Percentiles rank a stretch among this genome's conserved stretches.
Conservation (phyloP, 2,113 vertebrate genomes). For the Falco punctatus region DNA sequence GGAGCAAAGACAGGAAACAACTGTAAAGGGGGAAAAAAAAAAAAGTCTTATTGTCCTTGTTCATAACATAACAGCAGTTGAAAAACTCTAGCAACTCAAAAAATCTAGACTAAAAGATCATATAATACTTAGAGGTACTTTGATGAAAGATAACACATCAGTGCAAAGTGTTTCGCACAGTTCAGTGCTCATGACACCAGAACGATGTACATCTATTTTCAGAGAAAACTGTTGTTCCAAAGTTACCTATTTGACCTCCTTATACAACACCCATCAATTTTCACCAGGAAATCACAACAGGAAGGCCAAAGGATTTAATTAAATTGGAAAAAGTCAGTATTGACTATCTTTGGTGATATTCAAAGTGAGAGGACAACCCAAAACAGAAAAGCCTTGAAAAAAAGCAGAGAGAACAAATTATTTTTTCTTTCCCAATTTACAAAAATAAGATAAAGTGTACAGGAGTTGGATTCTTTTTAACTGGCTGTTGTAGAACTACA, state of each 20-base stretch:
- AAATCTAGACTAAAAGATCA: neutral
- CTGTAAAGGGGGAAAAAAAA: conserved; percentile 67
- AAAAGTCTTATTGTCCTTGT: neutral
- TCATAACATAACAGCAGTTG: neutral
- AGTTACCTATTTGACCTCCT: neutral
- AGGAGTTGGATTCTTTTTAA: neutral
- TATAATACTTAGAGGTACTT: neutral
- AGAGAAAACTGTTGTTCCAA: neutral
- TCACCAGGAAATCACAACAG: neutral
- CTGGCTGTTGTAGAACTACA: neutral
- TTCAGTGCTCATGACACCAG: neutral
- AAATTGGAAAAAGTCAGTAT: neutral
- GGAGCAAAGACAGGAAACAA: conserved; percentile 93
- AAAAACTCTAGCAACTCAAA: neutral
- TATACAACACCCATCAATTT: fast-evolving
- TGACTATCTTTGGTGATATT: neutral
- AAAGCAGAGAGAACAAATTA: neutral
- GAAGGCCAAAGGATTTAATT: neutral
- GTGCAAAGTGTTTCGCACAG: neutral
- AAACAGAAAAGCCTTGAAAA: neutral
- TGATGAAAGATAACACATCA: neutral
- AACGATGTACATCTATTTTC: neutral
- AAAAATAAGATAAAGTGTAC: neutral
- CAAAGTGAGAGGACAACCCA: neutral
- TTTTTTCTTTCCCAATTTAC: neutral